Base-by-base conservation (phyloP, 1,140 invertebrate genomes). In the Lucilia cuprina region DNA sequence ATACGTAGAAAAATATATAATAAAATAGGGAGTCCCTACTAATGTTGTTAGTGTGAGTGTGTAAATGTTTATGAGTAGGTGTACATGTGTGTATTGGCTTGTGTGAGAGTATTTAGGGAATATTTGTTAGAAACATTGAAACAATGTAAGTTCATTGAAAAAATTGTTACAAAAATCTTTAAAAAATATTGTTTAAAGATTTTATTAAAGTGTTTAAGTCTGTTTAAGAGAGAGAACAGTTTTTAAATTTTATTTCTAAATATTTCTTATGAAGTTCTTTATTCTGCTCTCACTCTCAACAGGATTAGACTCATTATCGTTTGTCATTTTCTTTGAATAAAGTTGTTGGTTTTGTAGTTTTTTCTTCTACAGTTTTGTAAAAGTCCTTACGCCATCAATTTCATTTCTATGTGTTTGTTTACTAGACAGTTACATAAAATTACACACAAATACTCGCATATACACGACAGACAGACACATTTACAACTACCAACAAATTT, bases 1-100 rank as follows among this genome's bases (percentile, higher is more conserved):
- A 86, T 83, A 83, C 78, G 49, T 82, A 84, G 35, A 49, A 80
- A 47, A 41, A 75, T 75, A 30, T 17, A 60, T n/a, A 80, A 34
- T 34, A 77, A n/a, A 25, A 80, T 80, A 80, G 77, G 77, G 77
- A 80, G 77, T 80, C 77, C 77, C 77, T 80, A 80, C 25, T 70
- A 21, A 30, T 30, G 25, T 30, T 30, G 25, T n/a, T n/a, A n/a
- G n/a, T 30, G 25, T 30, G 25, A 30, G 25, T 30, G 3, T 30
- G 25, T n/a, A n/a, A 30, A 30, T 30, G 25, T 30, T 1, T n/a
- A n/a, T 60, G 14, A 1, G 14, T 60, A n/a, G 7, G 55, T 60
- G 55, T 0, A 17, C 14, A 60, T 60, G 5, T 17, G 55, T 60
- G 14, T 60, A 5, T 41, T 8, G 41, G 5, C 10, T 14, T 60